phyloP scores from a whole-genome alignment of 2,797 vertebrate genomes.

The Selene dorsalis region DNA sequence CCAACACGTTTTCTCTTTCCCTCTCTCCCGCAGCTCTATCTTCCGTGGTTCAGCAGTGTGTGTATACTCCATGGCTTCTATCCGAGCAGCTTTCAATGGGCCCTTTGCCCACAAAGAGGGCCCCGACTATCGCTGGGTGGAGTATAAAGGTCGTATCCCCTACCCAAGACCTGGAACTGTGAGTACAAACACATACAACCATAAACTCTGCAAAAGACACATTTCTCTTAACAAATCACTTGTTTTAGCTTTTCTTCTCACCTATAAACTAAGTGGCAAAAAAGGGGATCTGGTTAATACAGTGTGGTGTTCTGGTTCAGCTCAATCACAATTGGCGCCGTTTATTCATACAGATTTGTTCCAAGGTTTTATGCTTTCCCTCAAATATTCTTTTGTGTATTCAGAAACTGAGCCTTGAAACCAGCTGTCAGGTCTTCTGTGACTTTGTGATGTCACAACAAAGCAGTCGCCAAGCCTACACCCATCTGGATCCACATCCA shows the following conservation, averaged over 20 bases:
- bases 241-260: background rate
- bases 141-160: conserved; percentile 88
- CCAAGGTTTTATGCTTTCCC: too few species aligned
- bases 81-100: conserved; percentile 89
- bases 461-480: too few species aligned
- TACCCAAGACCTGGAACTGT: conserved; percentile 91
- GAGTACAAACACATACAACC: conserved; percentile 54
- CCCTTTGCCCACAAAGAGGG: conserved; percentile 90
- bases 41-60: conserved; percentile 90
- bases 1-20: background rate
- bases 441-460: too few species aligned
- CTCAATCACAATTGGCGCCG: too few species aligned
- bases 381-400: too few species aligned
- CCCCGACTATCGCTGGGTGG: conserved; percentile 88
- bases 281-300: too few species aligned
- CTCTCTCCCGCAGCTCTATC: conserved; percentile 77
- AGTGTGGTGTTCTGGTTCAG: too few species aligned
- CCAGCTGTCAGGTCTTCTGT: too few species aligned
- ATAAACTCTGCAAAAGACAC: background rate
- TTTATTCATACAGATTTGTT: too few species aligned
- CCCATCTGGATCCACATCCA: too few species aligned
- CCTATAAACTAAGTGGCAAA: background rate
- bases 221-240: background rate
- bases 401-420: too few species aligned
- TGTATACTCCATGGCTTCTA: conserved; percentile 86